Conservation (phyloP, 2,113 vertebrate species). For the Notothenia coriiceps region DNA sequence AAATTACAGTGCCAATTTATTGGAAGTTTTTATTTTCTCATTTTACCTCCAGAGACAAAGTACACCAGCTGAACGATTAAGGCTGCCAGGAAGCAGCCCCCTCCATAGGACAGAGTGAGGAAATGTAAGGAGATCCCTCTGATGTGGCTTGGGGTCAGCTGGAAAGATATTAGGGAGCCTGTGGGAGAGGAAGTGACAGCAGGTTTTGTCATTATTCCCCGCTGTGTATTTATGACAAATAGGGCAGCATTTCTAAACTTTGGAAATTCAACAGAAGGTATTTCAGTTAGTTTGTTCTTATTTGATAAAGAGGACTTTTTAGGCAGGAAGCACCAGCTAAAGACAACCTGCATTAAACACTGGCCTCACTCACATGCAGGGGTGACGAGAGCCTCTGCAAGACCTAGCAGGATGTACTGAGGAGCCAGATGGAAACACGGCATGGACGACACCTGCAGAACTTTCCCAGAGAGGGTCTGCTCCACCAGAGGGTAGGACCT, state of each 20-base stretch:
- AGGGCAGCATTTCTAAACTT: background rate
- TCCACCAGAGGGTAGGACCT: slow-evolving; percentile 87
- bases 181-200: slow-evolving; percentile 36
- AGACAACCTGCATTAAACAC: background rate
- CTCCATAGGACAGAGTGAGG: slow-evolving; percentile 90
- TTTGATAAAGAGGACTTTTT: background rate
- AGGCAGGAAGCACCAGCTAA: background rate
- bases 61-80: slow-evolving; percentile 87
- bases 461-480: slow-evolving; percentile 87
- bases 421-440: slow-evolving; percentile 88
- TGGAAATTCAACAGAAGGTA: background rate
- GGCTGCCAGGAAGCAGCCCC: slow-evolving; percentile 90
- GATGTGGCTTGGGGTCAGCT: slow-evolving; percentile 86
- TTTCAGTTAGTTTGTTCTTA: background rate
- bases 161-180: slow-evolving; percentile 89
- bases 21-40: background rate
- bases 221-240: background rate
- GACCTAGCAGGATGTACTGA: slow-evolving; percentile 91
- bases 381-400: slow-evolving; percentile 92
- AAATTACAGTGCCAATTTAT: background rate
- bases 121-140: slow-evolving; percentile 89
- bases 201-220: background rate
- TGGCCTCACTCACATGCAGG: slow-evolving; percentile 88
- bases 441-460: slow-evolving; percentile 91
- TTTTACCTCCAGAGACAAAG: slow-evolving; percentile 88